phyloP scores from a whole-genome alignment of 2,888 invertebrate genomes.

The Cephus nigrinus region DNA sequence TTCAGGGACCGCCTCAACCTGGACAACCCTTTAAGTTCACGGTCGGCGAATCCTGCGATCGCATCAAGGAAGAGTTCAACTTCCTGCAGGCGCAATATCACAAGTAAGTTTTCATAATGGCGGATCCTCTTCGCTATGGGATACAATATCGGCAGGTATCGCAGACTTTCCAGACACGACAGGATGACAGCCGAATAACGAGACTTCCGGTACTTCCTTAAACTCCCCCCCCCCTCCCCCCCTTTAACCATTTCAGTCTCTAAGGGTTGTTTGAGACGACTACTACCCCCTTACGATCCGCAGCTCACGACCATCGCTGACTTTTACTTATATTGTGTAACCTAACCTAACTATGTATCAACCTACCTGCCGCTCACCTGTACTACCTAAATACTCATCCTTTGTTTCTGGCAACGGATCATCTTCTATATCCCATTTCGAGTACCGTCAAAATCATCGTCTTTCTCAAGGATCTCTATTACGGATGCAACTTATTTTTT shows the following conservation, averaged over 20 bases:
- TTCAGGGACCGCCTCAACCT: constrained; percentile 86
- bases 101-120: constrained; percentile 76
- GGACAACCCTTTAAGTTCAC: constrained; percentile 95
- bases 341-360: background rate
- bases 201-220: background rate
- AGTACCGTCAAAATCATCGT: background rate
- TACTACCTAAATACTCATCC: background rate
- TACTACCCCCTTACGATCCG: background rate
- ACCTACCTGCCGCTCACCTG: background rate
- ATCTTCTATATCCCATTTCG: background rate
- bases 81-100: constrained; percentile 96
- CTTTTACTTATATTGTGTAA: background rate
- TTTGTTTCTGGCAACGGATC: background rate
- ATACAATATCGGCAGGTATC: background rate
- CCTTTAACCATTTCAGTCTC: background rate
- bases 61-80: constrained; percentile 96
- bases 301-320: background rate
- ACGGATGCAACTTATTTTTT: background rate
- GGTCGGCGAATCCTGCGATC: constrained; percentile 91
- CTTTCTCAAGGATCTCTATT: background rate
- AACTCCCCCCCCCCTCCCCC: background rate
- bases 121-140: background rate
- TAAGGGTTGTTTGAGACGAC: background rate
- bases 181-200: background rate
- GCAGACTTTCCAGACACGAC: background rate